Evolutionary conservation across 2,888 invertebrate genomes (phyloP).

Genomic region (Erebia aethiops): DNA sequence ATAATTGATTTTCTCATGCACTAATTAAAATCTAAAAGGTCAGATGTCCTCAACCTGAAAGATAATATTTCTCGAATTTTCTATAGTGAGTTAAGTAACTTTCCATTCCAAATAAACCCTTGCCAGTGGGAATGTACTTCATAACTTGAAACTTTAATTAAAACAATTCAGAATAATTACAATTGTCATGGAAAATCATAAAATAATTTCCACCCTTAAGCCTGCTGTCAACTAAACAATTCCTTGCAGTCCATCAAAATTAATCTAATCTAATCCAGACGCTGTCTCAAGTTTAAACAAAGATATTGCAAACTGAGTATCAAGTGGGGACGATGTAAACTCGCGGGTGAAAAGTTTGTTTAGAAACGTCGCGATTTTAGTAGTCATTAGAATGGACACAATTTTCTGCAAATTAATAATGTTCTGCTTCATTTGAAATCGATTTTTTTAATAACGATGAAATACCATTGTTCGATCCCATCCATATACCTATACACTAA

Average conservation of each 20-base stretch:
- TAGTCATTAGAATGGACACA: too few relatives aligned
- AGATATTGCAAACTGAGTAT: constrained; percentile 76
- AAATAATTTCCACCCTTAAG: constrained; percentile 72
- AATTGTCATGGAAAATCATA: constrained; percentile 62
- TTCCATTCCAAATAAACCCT: constrained; percentile 58
- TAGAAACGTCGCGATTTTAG: constrained; percentile 15
- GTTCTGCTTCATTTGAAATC: too few relatives aligned
- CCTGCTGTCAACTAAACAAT: constrained; percentile 77
- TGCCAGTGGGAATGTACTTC: constrained; percentile 57
- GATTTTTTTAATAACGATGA: too few relatives aligned
- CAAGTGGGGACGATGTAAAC: constrained; percentile 51
- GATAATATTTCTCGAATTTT: not conserved
- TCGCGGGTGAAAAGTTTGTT: constrained; percentile 43
- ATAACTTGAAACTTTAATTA: constrained; percentile 73
- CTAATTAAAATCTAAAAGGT: too few relatives aligned
- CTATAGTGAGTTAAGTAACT: constrained; percentile 2
- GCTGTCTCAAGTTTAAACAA: constrained; percentile 77
- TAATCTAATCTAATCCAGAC: constrained; percentile 78
- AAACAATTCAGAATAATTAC: constrained; percentile 68
- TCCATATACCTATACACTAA: too few relatives aligned
- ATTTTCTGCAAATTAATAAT: too few relatives aligned
- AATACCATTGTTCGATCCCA: too few relatives aligned
- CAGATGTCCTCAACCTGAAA: too few relatives aligned
- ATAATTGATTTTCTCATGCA: too few relatives aligned
- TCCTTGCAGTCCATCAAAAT: constrained; percentile 80